Base-by-base conservation (phyloP, 2,797 vertebrate genomes). In the Petrocephalus sullivani region DNA sequence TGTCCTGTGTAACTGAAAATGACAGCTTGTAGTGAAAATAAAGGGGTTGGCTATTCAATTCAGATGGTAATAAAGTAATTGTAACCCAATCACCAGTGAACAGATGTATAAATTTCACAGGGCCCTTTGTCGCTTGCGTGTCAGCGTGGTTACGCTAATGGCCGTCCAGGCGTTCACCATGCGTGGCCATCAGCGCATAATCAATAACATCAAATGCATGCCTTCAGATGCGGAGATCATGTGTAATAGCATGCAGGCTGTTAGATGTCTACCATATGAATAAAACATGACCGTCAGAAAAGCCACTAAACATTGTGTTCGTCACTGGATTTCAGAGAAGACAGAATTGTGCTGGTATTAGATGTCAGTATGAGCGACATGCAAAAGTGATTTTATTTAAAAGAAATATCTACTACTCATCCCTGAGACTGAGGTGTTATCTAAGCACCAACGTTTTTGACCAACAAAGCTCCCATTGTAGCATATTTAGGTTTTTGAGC, bases 21-120 rank as follows among this genome's bases (percentile, higher is more conserved):
- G 93, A 94, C 92, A 91, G 90, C 90, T 90, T 90, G 91, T 87
- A 89, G 91, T 90, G 92, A 91, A 91, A 89, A 89, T 89, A 88
- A 91, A 92, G 57, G 81, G 88, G 88, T 90, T 90, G 84, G 89
- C 86, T 87, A 88, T 82, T 90, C 90, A 87, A 92, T 87, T 87
- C 87, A 86, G 87, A 90, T 64, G 88, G 89, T 86, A 90, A 89
- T 86, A 89, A 89, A 87, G 93, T 89, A 91, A 92, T 91, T 88
- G 90, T 84, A 91, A 46, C 88, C 91, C 88, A 90, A 91, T 89
- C 67, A 85, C 60, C 89, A 90, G 90, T 51, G 89, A 49, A 87
- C 90, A 90, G 92, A 94, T 87, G 91, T 90, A 90, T 91, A 92
- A 89, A 37, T 87, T 90, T 90, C 61, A 37, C 64, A 33, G 2